These are phyloP conservation scores for Tupaia chinensis DNA, from an alignment of 2,113 vertebrate genomes.

Conservation along the genomic window DNA sequence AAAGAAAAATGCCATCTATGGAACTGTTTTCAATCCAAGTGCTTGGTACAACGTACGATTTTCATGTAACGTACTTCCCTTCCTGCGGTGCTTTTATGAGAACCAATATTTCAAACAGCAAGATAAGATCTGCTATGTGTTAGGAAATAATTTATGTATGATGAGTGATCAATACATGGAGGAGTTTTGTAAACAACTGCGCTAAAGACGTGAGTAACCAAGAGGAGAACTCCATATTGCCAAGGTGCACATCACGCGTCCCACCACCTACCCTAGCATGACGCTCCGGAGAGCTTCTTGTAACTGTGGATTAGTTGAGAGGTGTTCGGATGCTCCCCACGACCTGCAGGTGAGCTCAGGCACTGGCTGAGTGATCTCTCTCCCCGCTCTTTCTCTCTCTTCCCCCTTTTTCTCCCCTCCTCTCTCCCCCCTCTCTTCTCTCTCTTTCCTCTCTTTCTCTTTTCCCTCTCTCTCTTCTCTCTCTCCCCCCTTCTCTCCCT, in stretches of 20 bases:
- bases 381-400: neutral
- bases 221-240: accelerated
- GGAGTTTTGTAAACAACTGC: neutral
- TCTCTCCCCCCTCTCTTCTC: too few relatives aligned
- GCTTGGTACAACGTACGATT: accelerated
- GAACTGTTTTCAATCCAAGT: neutral
- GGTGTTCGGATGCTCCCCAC: neutral
- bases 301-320: neutral
- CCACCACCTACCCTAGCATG: neutral
- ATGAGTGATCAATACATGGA: neutral
- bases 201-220: neutral
- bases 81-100: neutral
- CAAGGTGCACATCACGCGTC: neutral
- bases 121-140: neutral
- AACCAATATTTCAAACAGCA: neutral
- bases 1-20: neutral
- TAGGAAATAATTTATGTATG: neutral
- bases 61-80: neutral
- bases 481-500: too few relatives aligned
- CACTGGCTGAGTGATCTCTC: neutral
- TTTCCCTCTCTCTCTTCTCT: too few relatives aligned
- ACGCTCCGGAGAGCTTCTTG: neutral
- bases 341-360: neutral
- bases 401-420: too few relatives aligned
- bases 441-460: too few relatives aligned